Conservation (phyloP, 2,888 invertebrate genomes). For the Campoplex capitator region DNA sequence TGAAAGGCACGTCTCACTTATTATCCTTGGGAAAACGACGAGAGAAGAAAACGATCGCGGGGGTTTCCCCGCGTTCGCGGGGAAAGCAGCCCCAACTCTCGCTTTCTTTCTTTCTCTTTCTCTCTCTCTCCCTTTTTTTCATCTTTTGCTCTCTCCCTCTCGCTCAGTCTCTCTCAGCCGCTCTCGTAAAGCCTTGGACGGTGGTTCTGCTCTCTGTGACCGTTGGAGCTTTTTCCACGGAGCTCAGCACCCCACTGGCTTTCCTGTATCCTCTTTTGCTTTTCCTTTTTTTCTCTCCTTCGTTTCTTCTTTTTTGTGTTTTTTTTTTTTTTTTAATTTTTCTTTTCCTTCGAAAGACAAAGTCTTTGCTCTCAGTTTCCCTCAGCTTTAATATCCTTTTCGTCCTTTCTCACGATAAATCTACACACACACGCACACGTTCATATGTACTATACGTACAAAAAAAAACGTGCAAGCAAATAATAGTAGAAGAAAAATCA, state of each 20-base stretch:
- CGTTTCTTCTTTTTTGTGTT: background rate
- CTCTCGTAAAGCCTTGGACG: constrained; percentile 32
- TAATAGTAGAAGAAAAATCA: background rate
- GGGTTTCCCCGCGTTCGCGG: constrained; percentile 32
- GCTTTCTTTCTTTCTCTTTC: background rate
- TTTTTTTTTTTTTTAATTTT: constrained; percentile 2
- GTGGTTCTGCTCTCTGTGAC: constrained; percentile 44
- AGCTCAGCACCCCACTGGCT: constrained; percentile 48
- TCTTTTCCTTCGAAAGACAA: constrained; percentile 49
- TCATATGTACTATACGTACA: too few relatives aligned
- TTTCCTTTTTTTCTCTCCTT: constrained; percentile 33
- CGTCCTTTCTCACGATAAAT: constrained; percentile 11
- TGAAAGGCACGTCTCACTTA: constrained; percentile 64
- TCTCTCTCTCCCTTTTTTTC: background rate
- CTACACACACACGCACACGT: background rate
- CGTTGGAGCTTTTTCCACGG: constrained; percentile 61
- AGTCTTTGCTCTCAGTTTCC: constrained; percentile 35
- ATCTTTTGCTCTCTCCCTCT: background rate
- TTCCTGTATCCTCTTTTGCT: constrained; percentile 45
- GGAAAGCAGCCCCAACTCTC: constrained; percentile 38
- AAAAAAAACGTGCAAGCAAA: background rate
- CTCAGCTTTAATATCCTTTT: constrained; percentile 39
- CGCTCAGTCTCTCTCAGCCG: background rate
- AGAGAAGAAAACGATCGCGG: constrained; percentile 47
- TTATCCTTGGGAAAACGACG: constrained; percentile 55